These are phyloP conservation scores for Vicugna pacos DNA, from an alignment of 2,113 vertebrate species.

Conservation along the genomic window DNA sequence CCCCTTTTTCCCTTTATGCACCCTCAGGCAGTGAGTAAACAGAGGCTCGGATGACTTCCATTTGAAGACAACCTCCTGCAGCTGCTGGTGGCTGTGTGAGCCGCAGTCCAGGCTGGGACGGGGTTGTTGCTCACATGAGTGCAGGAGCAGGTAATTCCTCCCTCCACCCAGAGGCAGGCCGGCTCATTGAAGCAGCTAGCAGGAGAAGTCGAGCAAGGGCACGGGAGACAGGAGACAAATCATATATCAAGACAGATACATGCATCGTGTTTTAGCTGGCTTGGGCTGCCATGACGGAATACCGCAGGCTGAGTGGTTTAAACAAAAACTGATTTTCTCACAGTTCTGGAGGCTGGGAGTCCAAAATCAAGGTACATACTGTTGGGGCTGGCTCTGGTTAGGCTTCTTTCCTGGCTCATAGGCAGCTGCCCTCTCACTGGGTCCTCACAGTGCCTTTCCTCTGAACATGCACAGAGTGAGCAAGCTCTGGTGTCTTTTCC, in stretches of 20 bases:
- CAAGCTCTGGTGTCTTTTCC: neutral
- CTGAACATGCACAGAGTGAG: fast-evolving
- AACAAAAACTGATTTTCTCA: neutral
- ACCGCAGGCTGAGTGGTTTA: neutral
- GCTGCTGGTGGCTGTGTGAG: neutral
- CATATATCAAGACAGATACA: neutral
- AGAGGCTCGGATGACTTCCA: neutral
- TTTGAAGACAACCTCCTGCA: neutral
- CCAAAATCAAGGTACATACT: neutral
- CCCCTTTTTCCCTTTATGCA: neutral
- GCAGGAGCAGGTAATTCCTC: neutral
- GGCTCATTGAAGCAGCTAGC: neutral
- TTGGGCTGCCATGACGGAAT: neutral
- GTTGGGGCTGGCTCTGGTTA: neutral
- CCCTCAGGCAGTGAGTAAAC: slow-evolving; percentile 1
- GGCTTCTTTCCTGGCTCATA: neutral
- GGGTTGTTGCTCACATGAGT: neutral
- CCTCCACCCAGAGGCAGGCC: neutral
- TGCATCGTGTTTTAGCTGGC: neutral
- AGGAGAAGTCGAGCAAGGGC: neutral
- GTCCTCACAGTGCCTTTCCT: neutral
- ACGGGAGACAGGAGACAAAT: neutral
- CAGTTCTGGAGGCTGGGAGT: neutral
- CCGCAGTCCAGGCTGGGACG: neutral
- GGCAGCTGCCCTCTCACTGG: neutral